phyloP scores from a whole-genome alignment of 2,888 invertebrate genomes.

The Rutpela maculata region DNA sequence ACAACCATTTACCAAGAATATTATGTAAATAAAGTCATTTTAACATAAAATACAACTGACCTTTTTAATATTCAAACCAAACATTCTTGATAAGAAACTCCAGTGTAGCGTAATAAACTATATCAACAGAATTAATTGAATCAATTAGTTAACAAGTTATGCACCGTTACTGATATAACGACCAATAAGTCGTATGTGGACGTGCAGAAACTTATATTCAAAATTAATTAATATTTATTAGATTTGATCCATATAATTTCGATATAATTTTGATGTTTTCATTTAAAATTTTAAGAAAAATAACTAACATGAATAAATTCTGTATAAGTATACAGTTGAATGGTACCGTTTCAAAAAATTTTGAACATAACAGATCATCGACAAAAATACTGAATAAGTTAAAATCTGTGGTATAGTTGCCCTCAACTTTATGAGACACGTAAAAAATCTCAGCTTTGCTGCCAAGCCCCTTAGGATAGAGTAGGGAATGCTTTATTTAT shows the following conservation, averaged over 20 bases:
- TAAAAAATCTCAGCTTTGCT: too few species aligned
- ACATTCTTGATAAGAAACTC: not conserved
- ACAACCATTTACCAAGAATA: not conserved
- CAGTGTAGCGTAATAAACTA: not conserved
- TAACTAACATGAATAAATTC: too few species aligned
- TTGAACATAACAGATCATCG: too few species aligned
- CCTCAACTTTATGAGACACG: too few species aligned
- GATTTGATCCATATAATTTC: not conserved
- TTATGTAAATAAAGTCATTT: not conserved
- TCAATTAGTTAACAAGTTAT: conserved; percentile 4
- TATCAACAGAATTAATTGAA: conserved; percentile 16
- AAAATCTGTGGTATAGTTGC: too few species aligned
- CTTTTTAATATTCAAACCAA: conserved; percentile 25
- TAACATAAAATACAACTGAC: conserved; percentile 10
- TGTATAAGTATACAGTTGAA: too few species aligned
- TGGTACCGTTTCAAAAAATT: too few species aligned
- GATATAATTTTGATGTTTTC: not conserved
- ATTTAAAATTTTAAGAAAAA: too few species aligned
- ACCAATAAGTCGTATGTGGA: not conserved
- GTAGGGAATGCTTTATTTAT: too few species aligned
- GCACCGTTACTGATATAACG: not conserved
- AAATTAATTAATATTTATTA: conserved; percentile 3
- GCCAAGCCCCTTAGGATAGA: too few species aligned
- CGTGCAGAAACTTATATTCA: not conserved
- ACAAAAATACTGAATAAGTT: too few species aligned